These are phyloP conservation scores for Ecdyonurus torrentis DNA, from an alignment of 2,888 invertebrate genomes.

Conservation along the genomic window DNA sequence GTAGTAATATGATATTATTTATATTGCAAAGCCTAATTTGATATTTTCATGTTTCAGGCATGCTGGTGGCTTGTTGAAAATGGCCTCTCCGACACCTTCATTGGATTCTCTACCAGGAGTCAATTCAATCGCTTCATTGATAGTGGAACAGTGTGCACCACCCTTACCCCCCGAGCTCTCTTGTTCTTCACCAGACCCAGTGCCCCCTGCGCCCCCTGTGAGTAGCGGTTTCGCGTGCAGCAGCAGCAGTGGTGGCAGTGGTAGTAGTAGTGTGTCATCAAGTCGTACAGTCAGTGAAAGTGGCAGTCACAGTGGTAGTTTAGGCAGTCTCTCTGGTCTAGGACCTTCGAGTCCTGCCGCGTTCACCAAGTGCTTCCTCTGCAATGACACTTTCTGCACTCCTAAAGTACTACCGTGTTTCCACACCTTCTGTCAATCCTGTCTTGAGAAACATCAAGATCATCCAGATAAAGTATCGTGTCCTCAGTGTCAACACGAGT, in stretches of 20 bases:
- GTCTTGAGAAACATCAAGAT: constrained; percentile 55
- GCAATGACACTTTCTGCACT: constrained; percentile 9
- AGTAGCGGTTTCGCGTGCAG: constrained; percentile 3
- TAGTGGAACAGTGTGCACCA: constrained; percentile 62
- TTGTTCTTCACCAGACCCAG: constrained; percentile 1
- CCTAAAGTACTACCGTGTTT: constrained; percentile 49
- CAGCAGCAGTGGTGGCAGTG: constrained; percentile 6
- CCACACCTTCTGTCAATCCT: constrained; percentile 70
- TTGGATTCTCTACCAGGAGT: constrained; percentile 82
- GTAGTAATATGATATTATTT: too few species aligned
- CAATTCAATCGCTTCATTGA: constrained; percentile 77
- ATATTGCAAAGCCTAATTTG: too few species aligned
- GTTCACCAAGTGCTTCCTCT: constrained; percentile 10
- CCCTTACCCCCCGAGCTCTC: constrained; percentile 28
- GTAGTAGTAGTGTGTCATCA: constrained; percentile 8
- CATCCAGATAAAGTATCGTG: constrained; percentile 57
- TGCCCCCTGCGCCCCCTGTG: constrained; percentile 6
- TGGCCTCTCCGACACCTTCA: constrained; percentile 86
- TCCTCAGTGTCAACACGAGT: constrained; percentile 43
- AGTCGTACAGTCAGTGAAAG: constrained; percentile 11
- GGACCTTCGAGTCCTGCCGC: constrained; percentile 2
- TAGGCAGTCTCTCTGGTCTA: constrained; percentile 1
- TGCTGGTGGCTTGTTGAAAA: constrained; percentile 80
- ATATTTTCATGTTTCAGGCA: constrained; percentile 47
- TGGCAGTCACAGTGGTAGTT: constrained; percentile 10